These are phyloP conservation scores for Pangasius krempfi DNA, from an alignment of 2,797 vertebrate species.

Conservation along the genomic window DNA sequence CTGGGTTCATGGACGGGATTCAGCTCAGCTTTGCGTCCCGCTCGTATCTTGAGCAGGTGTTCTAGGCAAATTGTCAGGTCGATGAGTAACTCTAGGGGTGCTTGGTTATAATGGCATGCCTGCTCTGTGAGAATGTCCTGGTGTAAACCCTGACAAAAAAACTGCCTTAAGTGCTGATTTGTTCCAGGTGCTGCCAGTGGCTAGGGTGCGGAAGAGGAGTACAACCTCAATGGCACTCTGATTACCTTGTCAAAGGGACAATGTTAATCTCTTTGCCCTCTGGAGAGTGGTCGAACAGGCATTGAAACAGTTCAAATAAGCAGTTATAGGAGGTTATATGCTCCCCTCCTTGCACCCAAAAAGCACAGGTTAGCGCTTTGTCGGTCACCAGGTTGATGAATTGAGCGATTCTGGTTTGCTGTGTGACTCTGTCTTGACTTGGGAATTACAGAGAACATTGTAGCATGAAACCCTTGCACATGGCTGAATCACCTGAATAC, in stretches of 20 bases:
- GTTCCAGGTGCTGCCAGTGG: too few species aligned
- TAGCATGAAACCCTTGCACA: neutral
- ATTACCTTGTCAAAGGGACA: neutral
- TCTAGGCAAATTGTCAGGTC: neutral
- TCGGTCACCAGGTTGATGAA: neutral
- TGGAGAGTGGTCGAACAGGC: neutral
- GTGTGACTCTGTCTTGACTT: neutral
- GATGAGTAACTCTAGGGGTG: neutral
- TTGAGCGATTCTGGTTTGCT: neutral
- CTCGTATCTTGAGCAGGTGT: neutral
- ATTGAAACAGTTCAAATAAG: neutral
- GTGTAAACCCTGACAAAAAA: neutral
- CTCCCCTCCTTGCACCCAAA: too few species aligned
- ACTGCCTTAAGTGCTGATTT: neutral
- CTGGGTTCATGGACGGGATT: neutral
- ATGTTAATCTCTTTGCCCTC: neutral
- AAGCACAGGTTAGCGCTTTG: too few species aligned
- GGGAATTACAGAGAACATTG: neutral
- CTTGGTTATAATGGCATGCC: neutral
- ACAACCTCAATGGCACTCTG: too few species aligned
- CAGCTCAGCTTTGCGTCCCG: neutral
- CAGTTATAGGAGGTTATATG: too few species aligned
- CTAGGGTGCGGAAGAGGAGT: too few species aligned
- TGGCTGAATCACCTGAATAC: neutral
- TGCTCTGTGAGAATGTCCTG: neutral